These are phyloP conservation scores for Achlya flavicornis DNA, from an alignment of 2,888 invertebrate genomes.

Conservation along the genomic window DNA sequence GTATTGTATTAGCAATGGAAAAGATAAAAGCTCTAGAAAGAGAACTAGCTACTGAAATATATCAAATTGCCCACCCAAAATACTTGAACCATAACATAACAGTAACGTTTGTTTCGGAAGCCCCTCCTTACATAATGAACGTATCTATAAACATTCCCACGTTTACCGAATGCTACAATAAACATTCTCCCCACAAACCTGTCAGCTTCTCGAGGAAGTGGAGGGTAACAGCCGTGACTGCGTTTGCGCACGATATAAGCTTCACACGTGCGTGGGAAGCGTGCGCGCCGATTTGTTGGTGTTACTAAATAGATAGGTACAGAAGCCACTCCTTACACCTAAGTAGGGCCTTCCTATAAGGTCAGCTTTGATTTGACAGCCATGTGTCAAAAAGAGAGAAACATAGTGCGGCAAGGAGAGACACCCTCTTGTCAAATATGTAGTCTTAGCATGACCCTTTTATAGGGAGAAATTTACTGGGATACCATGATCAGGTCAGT, in stretches of 20 bases:
- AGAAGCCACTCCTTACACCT: neutral
- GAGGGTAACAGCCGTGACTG: constrained; percentile 43
- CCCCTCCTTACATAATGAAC: constrained; percentile 4
- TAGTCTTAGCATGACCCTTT: too few species aligned
- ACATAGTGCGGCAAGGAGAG: too few species aligned
- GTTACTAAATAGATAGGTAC: neutral
- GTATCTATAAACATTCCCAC: constrained; percentile 9
- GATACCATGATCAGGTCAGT: too few species aligned
- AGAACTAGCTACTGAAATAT: too few species aligned
- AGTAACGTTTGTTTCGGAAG: neutral
- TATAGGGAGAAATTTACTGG: too few species aligned
- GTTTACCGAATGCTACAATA: neutral
- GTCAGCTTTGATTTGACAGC: too few species aligned
- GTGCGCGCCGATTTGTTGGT: neutral
- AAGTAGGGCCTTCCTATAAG: too few species aligned
- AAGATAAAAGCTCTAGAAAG: too few species aligned
- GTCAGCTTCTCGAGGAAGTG: constrained; percentile 40
- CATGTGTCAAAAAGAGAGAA: too few species aligned
- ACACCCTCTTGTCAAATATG: too few species aligned
- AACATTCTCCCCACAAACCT: constrained; percentile 8
- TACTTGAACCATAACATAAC: neutral
- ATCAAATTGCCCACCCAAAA: neutral
- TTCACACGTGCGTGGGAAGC: constrained; percentile 5
- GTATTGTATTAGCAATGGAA: too few species aligned
- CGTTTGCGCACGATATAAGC: constrained; percentile 1